Evolutionary conservation across 2,113 vertebrate species (phyloP).

Genomic region (Tautogolabrus adspersus): DNA sequence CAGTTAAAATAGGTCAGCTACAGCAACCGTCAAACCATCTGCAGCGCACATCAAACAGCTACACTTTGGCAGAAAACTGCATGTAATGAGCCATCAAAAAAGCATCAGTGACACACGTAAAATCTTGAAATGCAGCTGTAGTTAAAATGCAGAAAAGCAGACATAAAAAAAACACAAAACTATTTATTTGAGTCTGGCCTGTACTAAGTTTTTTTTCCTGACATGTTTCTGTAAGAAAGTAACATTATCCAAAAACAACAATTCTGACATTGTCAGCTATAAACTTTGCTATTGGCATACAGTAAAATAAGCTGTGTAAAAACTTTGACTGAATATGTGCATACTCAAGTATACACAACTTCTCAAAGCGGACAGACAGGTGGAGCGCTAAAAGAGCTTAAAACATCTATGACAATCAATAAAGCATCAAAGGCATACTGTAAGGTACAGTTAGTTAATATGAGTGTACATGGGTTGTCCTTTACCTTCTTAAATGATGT

Average conservation of each 20-base stretch:
- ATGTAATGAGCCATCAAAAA: conserved; percentile 25
- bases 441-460: not conserved
- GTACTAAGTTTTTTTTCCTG: too few relatives aligned
- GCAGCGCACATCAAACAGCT: conserved; percentile 22
- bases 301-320: too few relatives aligned
- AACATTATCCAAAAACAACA: too few relatives aligned
- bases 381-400: not conserved
- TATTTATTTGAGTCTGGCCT: too few relatives aligned
- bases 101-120: not conserved
- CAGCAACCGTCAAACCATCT: conserved; percentile 31
- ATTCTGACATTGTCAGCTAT: too few relatives aligned
- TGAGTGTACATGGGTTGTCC: not conserved
- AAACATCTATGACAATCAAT: not conserved
- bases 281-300: too few relatives aligned
- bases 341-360: too few relatives aligned
- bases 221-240: too few relatives aligned
- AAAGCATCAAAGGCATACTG: not conserved
- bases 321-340: too few relatives aligned
- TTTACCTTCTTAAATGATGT: too few relatives aligned
- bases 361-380: too few relatives aligned
- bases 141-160: conserved; percentile 6
- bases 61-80: conserved; percentile 4
- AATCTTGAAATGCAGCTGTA: conserved; percentile 5
- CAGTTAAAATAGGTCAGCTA: conserved; percentile 41
- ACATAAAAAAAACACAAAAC: not conserved